Percentiles rank a stretch among this genome's conserved stretches.
These are phyloP conservation scores for Muscicapa adusta DNA, from an alignment of 2,113 vertebrate genomes.

Conservation along the genomic window DNA sequence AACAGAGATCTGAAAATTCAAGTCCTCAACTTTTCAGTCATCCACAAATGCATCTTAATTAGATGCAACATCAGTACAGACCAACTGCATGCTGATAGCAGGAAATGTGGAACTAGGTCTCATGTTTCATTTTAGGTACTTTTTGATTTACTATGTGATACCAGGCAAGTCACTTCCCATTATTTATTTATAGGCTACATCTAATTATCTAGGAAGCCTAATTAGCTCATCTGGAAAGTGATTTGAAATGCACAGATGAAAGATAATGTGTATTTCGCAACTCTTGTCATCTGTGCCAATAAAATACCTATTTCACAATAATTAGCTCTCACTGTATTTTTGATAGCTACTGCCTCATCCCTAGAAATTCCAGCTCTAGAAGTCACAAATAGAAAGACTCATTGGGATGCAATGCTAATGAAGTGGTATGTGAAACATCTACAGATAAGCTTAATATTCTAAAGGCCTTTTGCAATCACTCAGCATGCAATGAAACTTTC, in stretches of 20 bases:
- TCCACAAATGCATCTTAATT: neutral
- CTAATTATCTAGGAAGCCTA: slow-evolving; percentile 31
- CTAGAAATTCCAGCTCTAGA: slow-evolving; percentile 35
- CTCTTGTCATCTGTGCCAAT: slow-evolving; percentile 11
- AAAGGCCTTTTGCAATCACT: neutral
- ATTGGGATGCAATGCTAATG: neutral
- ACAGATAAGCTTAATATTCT: neutral
- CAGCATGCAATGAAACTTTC: neutral
- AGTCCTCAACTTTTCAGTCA: neutral
- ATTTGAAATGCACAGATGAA: slow-evolving; percentile 39
- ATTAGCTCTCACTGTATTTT: slow-evolving; percentile 41
- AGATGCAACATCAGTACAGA: neutral
- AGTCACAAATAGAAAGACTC: slow-evolving; percentile 6
- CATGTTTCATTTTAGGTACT: neutral
- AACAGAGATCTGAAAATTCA: neutral
- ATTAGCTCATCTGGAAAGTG: slow-evolving; percentile 32
- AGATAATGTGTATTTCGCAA: slow-evolving; percentile 20
- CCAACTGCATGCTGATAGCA: neutral
- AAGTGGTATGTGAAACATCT: neutral
- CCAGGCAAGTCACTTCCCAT: neutral
- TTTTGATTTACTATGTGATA: slow-evolving; percentile 8
- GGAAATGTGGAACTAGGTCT: neutral
- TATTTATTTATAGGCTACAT: slow-evolving; percentile 30
- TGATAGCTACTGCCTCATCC: slow-evolving; percentile 15
- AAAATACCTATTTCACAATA: slow-evolving; percentile 42